A percentile compares a stretch with the other conserved stretches of the same genome.
Conservation (phyloP, 2,888 invertebrate genomes). For the Doris montereyensis region DNA sequence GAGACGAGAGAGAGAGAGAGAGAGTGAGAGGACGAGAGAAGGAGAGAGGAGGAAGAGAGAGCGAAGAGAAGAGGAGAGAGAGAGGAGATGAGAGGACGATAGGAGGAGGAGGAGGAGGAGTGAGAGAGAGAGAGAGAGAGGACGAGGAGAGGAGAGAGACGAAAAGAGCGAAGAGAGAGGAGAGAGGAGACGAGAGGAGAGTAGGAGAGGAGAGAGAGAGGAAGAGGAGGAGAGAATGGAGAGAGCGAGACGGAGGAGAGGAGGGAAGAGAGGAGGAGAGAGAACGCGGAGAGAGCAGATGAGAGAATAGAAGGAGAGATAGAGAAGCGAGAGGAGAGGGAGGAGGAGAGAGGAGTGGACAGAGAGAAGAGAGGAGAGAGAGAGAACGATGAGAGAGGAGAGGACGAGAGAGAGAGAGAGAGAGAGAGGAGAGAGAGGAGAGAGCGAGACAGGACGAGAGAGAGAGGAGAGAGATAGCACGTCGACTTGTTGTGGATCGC, state of each 20-base stretch:
- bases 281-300: not conserved
- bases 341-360: not conserved
- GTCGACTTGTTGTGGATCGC: not conserved
- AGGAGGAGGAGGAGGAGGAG: slow-evolving; percentile 28
- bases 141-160: slow-evolving; percentile 47
- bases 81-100: slow-evolving; percentile 11
- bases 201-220: not conserved
- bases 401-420: not conserved
- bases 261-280: not conserved
- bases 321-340: not conserved
- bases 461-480: not conserved
- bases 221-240: not conserved
- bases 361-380: not conserved
- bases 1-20: too few species aligned
- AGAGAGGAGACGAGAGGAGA: slow-evolving; percentile 12
- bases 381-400: not conserved
- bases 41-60: not conserved
- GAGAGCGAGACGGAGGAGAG: not conserved
- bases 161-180: slow-evolving; percentile 50
- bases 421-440: not conserved
- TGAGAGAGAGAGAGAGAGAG: slow-evolving; percentile 45
- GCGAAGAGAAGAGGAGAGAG: not conserved
- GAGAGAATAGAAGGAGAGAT: not conserved
- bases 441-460: not conserved
- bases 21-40: not conserved